These are phyloP conservation scores for Tigriopus japonicus DNA, from an alignment of 1,140 invertebrate genomes.

Conservation along the genomic window DNA sequence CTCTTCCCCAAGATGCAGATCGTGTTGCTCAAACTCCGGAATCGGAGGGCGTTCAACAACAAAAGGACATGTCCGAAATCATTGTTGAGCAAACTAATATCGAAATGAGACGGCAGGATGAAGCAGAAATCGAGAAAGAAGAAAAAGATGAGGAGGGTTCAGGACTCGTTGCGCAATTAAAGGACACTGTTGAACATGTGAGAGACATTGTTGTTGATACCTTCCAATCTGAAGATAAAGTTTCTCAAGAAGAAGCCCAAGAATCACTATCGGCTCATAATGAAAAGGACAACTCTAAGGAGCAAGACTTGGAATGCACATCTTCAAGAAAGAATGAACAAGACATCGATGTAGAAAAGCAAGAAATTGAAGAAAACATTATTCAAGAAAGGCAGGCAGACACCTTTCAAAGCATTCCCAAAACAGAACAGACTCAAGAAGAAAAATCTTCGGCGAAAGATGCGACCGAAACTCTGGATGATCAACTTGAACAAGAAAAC, in stretches of 20 bases:
- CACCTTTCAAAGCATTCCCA: neutral
- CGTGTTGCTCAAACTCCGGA: neutral
- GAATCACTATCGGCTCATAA: too few relatives aligned
- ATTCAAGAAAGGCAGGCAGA: neutral
- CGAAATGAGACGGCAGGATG: neutral
- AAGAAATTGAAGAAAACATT: constrained; percentile 7
- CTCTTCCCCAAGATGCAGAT: too few relatives aligned
- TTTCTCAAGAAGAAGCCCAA: too few relatives aligned
- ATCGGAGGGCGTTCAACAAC: constrained; percentile 6
- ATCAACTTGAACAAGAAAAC: neutral
- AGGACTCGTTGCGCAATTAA: too few relatives aligned
- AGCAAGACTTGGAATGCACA: neutral
- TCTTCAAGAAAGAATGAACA: too few relatives aligned
- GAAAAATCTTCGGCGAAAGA: neutral
- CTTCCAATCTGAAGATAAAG: too few relatives aligned
- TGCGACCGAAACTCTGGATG: neutral
- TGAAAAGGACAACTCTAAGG: too few relatives aligned
- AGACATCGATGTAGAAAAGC: too few relatives aligned
- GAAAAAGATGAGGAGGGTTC: too few relatives aligned
- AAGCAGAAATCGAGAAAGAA: neutral
- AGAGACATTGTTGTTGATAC: too few relatives aligned
- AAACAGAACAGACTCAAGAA: constrained; percentile 2
- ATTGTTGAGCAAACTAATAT: neutral
- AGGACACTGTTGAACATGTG: too few relatives aligned
- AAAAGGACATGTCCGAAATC: constrained; percentile 7